Base-by-base conservation (phyloP, 1,140 invertebrate species). In the Stenopsyche tienmushanensis region DNA sequence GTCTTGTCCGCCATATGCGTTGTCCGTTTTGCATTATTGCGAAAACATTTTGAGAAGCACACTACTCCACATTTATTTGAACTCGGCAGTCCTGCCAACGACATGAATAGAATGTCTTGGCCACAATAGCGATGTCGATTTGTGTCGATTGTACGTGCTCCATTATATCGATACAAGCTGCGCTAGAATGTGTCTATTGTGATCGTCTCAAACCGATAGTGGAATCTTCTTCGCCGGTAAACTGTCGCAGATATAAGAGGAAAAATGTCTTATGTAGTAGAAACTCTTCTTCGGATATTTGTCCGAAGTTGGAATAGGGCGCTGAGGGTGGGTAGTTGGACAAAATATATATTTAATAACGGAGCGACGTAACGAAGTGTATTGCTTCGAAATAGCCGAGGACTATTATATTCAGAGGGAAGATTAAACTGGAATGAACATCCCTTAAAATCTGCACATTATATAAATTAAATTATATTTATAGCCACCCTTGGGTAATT, bases 51-150 rank as follows among this genome's bases (percentile, higher is more conserved):
- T n/a, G 20, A 45, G 34, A 67, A 44, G 18, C 58, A 13, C 20
- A 15, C n/a, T n/a, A n/a, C 17, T 49, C 47, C 20, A 41, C 26
- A 44, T 59, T 54, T 53, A 60, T 68, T 50, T 64, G 66, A 68
- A 67, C 60, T 54, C 54, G 29, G 13, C 39, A 42, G 54, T n/a
- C 34, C 60, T 41, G 24, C 23, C 62, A 9, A 25, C 29, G 54
- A 55, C 59, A 42, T 63, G 62, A 67, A 67, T 67, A 57, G 66
- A 63, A 41, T 47, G 65, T 58, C 65, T 58, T 49, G 50, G 45
- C 62, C 66, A 69, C 66, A 69, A 69, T 68, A 29, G 62, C 62
- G 45, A 55, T 54, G 66, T 65, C 66, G 66, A 65, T 65, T 69
- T 62, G 62, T 62, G 64, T 59, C 54, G 44, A 50, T 53, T 53